Evolutionary conservation across 2,888 invertebrate genomes (phyloP).

Genomic region (Lutraria lutraria): DNA sequence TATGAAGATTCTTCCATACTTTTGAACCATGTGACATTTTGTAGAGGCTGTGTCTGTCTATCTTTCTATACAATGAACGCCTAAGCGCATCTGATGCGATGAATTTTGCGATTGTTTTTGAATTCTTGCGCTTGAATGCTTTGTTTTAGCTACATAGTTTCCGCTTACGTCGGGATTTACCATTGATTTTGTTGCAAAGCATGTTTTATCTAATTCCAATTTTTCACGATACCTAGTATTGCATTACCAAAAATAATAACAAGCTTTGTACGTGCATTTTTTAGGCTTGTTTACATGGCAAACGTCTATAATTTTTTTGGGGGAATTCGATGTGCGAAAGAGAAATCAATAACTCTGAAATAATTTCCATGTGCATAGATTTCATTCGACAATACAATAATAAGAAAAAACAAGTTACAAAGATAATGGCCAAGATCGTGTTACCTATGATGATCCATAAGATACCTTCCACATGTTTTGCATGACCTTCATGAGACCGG

Average conservation of each 20-base stretch:
- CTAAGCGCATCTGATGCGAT: not conserved
- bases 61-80: not conserved
- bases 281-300: not conserved
- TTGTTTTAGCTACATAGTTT: not conserved
- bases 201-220: conserved; percentile 18
- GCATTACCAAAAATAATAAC: not conserved
- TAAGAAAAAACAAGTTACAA: no score
- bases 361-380: no score
- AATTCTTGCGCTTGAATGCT: not conserved
- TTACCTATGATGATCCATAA: no score
- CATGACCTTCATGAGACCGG: no score
- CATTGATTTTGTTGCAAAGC: not conserved
- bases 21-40: not conserved
- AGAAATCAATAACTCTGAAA: no score
- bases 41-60: not conserved
- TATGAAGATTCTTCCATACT: not conserved
- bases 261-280: not conserved
- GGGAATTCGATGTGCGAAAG: no score
- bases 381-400: no score
- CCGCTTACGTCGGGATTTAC: not conserved
- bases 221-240: not conserved
- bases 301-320: no score
- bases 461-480: no score
- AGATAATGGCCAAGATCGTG: no score
- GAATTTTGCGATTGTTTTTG: not conserved